These are phyloP conservation scores for Hyalella azteca DNA, from an alignment of 2,888 invertebrate genomes.

Conservation along the genomic window DNA sequence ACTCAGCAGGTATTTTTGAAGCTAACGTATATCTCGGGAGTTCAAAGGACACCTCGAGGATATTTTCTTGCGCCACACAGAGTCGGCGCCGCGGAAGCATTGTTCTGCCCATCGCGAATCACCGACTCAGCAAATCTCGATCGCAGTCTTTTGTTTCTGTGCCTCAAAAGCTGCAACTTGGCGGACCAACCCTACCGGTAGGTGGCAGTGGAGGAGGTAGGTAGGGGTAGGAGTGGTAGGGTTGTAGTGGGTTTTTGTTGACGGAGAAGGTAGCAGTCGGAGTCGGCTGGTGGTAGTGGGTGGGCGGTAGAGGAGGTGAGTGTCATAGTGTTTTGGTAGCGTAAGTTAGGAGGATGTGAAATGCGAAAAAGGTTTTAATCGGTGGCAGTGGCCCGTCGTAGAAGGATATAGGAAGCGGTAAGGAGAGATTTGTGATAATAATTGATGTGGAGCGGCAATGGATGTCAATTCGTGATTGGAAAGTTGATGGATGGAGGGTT, in stretches of 20 bases:
- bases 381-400: not conserved
- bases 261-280: not conserved
- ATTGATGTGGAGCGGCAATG: too few relatives aligned
- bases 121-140: constrained; percentile 15
- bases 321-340: not conserved
- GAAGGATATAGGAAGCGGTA: not conserved
- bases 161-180: not conserved
- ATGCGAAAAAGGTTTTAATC: not conserved
- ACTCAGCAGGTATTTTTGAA: constrained; percentile 13
- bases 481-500: too few relatives aligned
- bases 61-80: not conserved
- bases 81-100: not conserved
- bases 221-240: not conserved
- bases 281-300: too few relatives aligned
- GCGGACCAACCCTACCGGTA: not conserved
- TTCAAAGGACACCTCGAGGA: constrained; percentile 11
- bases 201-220: not conserved
- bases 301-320: not conserved
- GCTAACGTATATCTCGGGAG: constrained; percentile 6
- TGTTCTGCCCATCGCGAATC: constrained; percentile 9
- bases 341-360: not conserved
- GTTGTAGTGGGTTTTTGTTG: not conserved
- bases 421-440: too few relatives aligned
- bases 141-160: not conserved
- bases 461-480: too few relatives aligned